Conservation (phyloP, 2,113 vertebrate species). For the Cairina moschata region DNA sequence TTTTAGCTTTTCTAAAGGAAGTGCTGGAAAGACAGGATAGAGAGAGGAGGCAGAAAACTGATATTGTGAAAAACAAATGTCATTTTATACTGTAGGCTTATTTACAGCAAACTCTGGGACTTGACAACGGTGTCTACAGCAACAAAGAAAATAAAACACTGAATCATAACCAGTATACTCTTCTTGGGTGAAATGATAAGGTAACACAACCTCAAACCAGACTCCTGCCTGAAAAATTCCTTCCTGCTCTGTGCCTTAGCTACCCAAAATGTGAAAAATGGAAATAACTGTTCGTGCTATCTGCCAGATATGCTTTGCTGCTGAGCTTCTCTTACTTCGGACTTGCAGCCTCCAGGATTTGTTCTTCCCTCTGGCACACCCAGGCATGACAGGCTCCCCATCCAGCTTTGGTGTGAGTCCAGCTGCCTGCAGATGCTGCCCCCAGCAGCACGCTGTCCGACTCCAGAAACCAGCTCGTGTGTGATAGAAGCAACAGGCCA, state of each 20-base stretch:
- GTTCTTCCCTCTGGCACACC: neutral
- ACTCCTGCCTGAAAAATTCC: neutral
- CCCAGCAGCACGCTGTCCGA: neutral
- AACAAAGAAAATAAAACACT: conserved; percentile 10
- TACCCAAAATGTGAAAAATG: neutral
- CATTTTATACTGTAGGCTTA: neutral
- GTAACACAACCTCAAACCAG: neutral
- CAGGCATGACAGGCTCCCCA: neutral
- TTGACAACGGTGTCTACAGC: neutral
- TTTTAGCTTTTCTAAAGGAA: neutral
- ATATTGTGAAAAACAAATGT: neutral
- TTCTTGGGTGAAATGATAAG: neutral
- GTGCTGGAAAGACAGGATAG: neutral
- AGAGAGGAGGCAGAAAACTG: neutral
- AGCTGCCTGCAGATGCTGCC: fast-evolving
- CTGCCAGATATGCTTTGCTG: neutral
- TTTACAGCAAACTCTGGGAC: neutral
- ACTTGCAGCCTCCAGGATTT: neutral
- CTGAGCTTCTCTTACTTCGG: neutral
- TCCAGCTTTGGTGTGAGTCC: neutral
- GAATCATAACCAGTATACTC: fast-evolving
- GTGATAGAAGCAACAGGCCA: neutral
- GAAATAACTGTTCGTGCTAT: neutral
- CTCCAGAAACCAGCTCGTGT: neutral
- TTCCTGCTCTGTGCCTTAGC: neutral